phyloP scores from a whole-genome alignment of 2,888 invertebrate species.

The Chelonus formosanus region DNA sequence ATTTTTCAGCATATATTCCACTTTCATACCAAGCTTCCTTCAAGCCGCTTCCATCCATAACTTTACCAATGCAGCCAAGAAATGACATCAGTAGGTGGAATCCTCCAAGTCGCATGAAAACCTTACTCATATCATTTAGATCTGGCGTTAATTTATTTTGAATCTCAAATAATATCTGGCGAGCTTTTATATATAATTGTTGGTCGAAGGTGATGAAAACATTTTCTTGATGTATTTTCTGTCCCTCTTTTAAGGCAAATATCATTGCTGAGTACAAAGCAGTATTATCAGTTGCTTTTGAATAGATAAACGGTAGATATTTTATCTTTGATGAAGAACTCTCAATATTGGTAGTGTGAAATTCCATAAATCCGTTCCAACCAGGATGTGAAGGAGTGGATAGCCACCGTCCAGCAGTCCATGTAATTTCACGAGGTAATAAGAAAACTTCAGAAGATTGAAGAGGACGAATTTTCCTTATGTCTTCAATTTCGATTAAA shows the following conservation, averaged over 20 bases:
- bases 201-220: conserved; percentile 21
- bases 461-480: too few relatives aligned
- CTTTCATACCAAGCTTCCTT: too few relatives aligned
- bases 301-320: conserved; percentile 17
- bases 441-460: not conserved
- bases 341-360: not conserved
- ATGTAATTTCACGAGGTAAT: conserved; percentile 4
- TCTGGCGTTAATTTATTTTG: not conserved
- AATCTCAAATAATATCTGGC: conserved; percentile 14
- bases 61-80: conserved; percentile 16
- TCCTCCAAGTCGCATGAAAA: too few relatives aligned
- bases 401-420: not conserved
- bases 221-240: conserved; percentile 6
- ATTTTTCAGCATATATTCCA: too few relatives aligned
- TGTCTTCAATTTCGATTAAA: too few relatives aligned
- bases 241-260: not conserved
- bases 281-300: conserved; percentile 8
- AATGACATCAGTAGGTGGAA: conserved; percentile 23
- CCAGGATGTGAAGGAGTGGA: not conserved
- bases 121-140: too few relatives aligned
- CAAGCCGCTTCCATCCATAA: conserved; percentile 4
- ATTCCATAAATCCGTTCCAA: conserved; percentile 23
- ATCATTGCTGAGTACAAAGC: conserved; percentile 16
- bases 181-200: conserved; percentile 19
- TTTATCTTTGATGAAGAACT: not conserved